Evolutionary conservation across 1,140 invertebrate species (phyloP).

Genomic region (Reticulitermes speratus): DNA sequence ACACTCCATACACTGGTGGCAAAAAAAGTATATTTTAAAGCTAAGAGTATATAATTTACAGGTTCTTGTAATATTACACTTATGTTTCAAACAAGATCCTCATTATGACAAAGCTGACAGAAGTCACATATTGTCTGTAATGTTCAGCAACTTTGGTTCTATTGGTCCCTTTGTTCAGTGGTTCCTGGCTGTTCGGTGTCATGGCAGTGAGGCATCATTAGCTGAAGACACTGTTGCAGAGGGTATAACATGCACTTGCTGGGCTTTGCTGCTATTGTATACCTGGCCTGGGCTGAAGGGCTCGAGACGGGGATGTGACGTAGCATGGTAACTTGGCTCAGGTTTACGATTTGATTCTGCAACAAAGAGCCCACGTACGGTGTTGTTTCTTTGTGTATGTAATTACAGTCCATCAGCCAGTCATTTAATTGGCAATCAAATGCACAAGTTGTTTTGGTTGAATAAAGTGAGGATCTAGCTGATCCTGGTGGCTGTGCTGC

Average conservation of each 20-base stretch:
- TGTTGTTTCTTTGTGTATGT: not conserved
- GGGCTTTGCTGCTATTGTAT: constrained; percentile 83
- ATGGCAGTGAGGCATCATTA: constrained; percentile 11
- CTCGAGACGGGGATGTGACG: constrained; percentile 67
- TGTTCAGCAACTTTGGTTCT: not conserved
- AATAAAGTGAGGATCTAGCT: too few relatives aligned
- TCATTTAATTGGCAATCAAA: too few relatives aligned
- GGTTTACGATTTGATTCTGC: constrained; percentile 41
- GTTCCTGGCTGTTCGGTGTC: not conserved
- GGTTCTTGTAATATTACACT: not conserved
- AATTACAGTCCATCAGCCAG: too few relatives aligned
- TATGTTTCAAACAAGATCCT: not conserved
- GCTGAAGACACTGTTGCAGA: constrained; percentile 38
- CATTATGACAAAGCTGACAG: not conserved
- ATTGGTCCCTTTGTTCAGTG: constrained; percentile 7
- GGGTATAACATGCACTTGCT: constrained; percentile 82
- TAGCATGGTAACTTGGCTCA: constrained; percentile 41
- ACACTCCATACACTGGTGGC: not conserved
- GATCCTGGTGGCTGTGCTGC: too few relatives aligned
- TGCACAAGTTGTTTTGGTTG: too few relatives aligned
- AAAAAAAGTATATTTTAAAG: not conserved
- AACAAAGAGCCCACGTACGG: not conserved
- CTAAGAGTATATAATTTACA: not conserved
- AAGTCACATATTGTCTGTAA: not conserved
- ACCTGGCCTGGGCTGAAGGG: constrained; percentile 85